phyloP scores from a whole-genome alignment of 2,113 vertebrate species.

The Myiagra hebetior region DNA sequence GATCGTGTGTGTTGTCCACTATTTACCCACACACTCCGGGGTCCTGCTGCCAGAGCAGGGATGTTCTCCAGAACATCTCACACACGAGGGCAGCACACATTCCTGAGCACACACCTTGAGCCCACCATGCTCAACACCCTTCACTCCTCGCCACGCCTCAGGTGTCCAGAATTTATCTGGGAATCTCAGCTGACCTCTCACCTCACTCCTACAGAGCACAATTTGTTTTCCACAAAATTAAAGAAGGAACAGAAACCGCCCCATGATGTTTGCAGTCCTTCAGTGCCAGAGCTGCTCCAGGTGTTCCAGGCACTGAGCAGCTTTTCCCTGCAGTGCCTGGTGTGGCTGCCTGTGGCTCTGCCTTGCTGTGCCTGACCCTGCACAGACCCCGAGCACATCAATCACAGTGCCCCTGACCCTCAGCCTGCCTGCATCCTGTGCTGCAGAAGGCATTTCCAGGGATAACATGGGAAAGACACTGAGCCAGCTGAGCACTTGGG shows the following conservation, averaged over 20 bases:
- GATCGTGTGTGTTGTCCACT: too few species aligned
- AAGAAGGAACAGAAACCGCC: background rate
- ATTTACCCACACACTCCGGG: too few species aligned
- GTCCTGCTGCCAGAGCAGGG: background rate
- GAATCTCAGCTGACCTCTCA: background rate
- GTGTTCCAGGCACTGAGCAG: background rate
- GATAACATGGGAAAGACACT: background rate
- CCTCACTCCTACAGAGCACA: background rate
- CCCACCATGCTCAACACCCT: background rate
- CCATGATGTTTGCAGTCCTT: background rate
- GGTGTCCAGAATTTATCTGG: background rate
- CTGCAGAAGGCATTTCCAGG: background rate
- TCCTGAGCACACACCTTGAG: background rate
- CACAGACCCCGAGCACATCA: background rate
- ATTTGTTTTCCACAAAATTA: background rate
- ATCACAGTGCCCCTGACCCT: background rate
- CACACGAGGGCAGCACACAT: background rate
- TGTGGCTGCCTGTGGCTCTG: background rate
- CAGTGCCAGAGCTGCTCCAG: background rate
- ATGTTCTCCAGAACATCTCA: background rate
- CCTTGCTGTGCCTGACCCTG: background rate
- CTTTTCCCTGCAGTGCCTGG: background rate
- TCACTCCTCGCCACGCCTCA: background rate
- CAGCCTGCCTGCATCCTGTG: background rate
- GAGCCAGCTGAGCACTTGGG: background rate